phyloP scores from a whole-genome alignment of 2,888 invertebrate species.

The Macroteleia sp. region DNA sequence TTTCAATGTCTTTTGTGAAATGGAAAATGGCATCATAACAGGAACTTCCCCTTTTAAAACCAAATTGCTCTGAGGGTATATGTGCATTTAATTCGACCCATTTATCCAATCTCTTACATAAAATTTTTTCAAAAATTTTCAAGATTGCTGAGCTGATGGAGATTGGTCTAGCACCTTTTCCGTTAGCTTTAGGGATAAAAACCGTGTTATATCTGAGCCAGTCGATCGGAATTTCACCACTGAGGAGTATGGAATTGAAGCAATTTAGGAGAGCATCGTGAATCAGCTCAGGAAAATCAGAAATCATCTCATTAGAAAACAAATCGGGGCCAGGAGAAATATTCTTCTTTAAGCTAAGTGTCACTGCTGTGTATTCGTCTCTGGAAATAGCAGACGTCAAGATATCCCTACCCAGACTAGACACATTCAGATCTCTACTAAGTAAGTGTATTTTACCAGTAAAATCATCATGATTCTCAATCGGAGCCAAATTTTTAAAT shows the following conservation, averaged over 20 bases:
- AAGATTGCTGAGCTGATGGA: not conserved
- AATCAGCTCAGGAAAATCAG: not conserved
- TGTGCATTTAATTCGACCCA: not conserved
- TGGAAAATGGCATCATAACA: not conserved
- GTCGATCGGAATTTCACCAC: not conserved
- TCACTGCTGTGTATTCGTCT: not conserved
- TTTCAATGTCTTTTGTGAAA: not conserved
- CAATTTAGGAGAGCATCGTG: not conserved
- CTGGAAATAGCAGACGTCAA: not conserved
- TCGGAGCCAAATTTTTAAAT: not conserved
- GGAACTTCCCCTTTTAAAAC: not conserved
- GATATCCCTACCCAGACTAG: not conserved
- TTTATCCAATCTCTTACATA: not conserved
- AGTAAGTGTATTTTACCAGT: not conserved
- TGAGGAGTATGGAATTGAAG: not conserved
- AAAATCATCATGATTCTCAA: not conserved
- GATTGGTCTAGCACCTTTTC: not conserved
- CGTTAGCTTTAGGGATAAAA: not conserved
- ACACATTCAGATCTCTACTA: not conserved
- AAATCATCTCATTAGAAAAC: not conserved
- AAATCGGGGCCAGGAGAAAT: slow-evolving; percentile 13
- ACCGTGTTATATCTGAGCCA: not conserved
- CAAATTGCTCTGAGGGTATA: not conserved
- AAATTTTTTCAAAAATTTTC: not conserved
- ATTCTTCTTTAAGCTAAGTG: not conserved